Conservation (phyloP, 2,888 invertebrate genomes). For the Pheosia gnoma region DNA sequence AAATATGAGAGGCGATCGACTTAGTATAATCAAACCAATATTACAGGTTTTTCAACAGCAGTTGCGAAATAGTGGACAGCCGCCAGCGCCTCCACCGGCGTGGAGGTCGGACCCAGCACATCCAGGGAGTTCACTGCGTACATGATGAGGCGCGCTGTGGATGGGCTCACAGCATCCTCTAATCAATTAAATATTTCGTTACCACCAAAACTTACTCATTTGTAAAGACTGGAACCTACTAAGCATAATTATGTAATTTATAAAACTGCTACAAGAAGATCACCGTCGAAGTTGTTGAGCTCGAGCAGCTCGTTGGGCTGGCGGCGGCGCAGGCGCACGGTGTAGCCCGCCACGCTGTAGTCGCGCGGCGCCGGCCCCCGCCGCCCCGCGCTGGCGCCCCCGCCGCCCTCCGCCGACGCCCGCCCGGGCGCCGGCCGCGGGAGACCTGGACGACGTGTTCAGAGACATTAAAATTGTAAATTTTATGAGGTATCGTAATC, state of each 20-base stretch:
- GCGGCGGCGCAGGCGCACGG: constrained; percentile 50
- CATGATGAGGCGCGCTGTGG: constrained; percentile 52
- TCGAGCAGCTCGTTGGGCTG: constrained; percentile 59
- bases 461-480: too few species aligned
- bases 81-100: constrained; percentile 61
- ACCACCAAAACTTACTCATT: neutral
- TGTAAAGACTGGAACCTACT: too few species aligned
- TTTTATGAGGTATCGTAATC: too few species aligned
- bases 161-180: constrained; percentile 65
- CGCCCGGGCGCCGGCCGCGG: neutral
- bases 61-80: constrained; percentile 70
- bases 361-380: constrained; percentile 20
- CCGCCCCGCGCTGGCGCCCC: constrained; percentile 13
- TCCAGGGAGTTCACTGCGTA: constrained; percentile 49
- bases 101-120: constrained; percentile 49
- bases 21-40: neutral
- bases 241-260: too few species aligned
- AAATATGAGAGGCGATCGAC: too few species aligned
- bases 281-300: constrained; percentile 58
- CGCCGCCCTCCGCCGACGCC: neutral
- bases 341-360: constrained; percentile 47
- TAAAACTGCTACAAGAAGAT: neutral
- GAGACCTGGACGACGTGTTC: neutral
- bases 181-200: neutral
- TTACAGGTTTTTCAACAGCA: constrained; percentile 43